These are phyloP conservation scores for Myopa testacea DNA, from an alignment of 2,888 invertebrate genomes.

Conservation along the genomic window DNA sequence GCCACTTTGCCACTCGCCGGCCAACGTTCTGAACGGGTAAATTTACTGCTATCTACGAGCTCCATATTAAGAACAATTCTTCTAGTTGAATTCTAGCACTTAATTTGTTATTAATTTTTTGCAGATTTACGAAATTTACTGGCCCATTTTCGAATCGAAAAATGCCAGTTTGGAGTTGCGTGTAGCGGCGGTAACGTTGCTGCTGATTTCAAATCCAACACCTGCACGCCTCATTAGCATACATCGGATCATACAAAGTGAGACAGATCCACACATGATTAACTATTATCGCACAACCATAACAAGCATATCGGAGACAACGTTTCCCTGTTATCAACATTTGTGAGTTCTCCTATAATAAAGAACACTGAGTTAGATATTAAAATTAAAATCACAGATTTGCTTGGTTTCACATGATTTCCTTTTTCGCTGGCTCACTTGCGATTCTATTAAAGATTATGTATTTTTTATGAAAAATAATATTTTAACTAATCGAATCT, in stretches of 20 bases:
- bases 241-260: constrained; percentile 76
- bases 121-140: constrained; percentile 73
- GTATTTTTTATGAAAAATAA: no score
- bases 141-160: constrained; percentile 77
- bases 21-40: constrained; percentile 70
- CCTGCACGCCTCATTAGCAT: constrained; percentile 77
- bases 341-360: constrained; percentile 71
- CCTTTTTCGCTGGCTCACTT: no score
- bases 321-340: constrained; percentile 76
- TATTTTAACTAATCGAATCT: not conserved
- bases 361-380: not conserved
- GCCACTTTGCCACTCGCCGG: constrained; percentile 72
- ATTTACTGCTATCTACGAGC: not conserved
- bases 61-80: not conserved
- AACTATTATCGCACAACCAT: constrained; percentile 80
- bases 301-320: constrained; percentile 75
- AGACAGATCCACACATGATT: constrained; percentile 75
- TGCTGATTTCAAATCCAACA: constrained; percentile 75
- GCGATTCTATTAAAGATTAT: no score
- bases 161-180: constrained; percentile 77
- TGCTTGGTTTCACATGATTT: not conserved
- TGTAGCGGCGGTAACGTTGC: constrained; percentile 75
- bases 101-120: not conserved
- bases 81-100: not conserved
- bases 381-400: not conserved